Conservation (phyloP, 2,113 vertebrate species). For the Lepus timidus region DNA sequence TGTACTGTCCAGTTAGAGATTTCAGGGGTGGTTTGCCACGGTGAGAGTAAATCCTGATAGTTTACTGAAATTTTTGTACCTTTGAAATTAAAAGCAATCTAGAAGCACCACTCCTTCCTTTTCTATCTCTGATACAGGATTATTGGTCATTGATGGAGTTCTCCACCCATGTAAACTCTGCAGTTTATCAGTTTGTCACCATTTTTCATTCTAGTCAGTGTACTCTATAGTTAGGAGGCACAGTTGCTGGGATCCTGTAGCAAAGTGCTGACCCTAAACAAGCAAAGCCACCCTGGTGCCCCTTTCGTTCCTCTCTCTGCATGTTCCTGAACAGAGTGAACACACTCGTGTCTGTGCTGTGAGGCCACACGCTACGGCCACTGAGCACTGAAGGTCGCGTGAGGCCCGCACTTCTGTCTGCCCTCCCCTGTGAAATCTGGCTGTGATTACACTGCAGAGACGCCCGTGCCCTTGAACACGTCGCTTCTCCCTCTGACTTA, state of each 20-base stretch:
- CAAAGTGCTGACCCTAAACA: slow-evolving; percentile 49
- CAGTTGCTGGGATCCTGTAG: neutral
- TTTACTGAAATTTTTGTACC: neutral
- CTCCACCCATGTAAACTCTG: neutral
- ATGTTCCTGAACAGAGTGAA: neutral
- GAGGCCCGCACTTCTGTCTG: neutral
- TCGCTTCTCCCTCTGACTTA: slow-evolving; percentile 36
- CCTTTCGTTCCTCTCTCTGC: neutral
- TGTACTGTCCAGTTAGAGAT: neutral
- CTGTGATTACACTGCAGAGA: neutral
- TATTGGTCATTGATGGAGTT: neutral
- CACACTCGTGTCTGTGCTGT: neutral
- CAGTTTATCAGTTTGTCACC: neutral
- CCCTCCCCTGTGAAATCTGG: neutral
- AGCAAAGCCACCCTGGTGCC: neutral
- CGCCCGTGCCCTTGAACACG: neutral
- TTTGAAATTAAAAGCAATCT: slow-evolving; percentile 27
- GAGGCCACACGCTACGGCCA: neutral
- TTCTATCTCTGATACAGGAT: neutral
- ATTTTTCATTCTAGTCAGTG: neutral
- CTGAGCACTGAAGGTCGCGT: neutral
- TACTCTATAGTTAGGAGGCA: slow-evolving; percentile 13
- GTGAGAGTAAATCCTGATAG: neutral
- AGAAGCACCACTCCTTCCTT: neutral
- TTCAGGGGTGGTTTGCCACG: neutral